These are phyloP conservation scores for Charaxes varanes DNA, from an alignment of 1,140 invertebrate species.

Conservation along the genomic window DNA sequence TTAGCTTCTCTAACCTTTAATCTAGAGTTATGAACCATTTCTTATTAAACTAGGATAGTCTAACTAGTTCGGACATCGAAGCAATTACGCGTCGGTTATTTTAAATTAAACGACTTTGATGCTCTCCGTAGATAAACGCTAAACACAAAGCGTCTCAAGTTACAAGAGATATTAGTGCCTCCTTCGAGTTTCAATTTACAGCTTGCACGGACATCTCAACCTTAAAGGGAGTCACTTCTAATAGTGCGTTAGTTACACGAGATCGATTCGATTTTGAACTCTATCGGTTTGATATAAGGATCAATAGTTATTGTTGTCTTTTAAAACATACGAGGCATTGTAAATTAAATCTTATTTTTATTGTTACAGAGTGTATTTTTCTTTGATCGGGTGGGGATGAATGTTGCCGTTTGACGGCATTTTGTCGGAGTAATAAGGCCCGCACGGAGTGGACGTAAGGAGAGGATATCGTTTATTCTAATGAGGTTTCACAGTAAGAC, in stretches of 20 bases:
- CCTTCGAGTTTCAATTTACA: slow-evolving; percentile 64
- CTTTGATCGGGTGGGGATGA: slow-evolving; percentile 3
- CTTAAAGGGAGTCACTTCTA: slow-evolving; percentile 46
- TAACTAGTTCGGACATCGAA: too few relatives aligned
- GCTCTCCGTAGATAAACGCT: slow-evolving; percentile 4
- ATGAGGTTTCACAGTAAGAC: slow-evolving; percentile 61
- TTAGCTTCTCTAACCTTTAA: too few relatives aligned
- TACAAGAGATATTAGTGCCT: slow-evolving; percentile 36
- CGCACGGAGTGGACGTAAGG: slow-evolving; percentile 66
- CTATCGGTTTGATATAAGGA: slow-evolving; percentile 33
- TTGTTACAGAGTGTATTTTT: slow-evolving; percentile 27
- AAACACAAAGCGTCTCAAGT: slow-evolving; percentile 14
- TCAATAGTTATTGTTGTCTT: slow-evolving; percentile 29
- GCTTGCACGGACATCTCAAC: slow-evolving; percentile 60
- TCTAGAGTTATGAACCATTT: too few relatives aligned
- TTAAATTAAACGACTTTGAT: slow-evolving; percentile 6
- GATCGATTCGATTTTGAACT: slow-evolving; percentile 41
- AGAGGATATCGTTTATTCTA: slow-evolving; percentile 74
- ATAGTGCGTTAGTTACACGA: slow-evolving; percentile 44
- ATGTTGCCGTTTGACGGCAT: slow-evolving; percentile 60
- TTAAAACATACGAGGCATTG: slow-evolving; percentile 9
- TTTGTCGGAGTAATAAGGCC: slow-evolving; percentile 72
- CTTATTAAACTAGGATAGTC: too few relatives aligned
- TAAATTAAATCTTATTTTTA: slow-evolving; percentile 30
- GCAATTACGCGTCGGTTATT: background rate